Base-by-base conservation (phyloP, 2,888 invertebrate species). In the Opisthograptis luteolata region DNA sequence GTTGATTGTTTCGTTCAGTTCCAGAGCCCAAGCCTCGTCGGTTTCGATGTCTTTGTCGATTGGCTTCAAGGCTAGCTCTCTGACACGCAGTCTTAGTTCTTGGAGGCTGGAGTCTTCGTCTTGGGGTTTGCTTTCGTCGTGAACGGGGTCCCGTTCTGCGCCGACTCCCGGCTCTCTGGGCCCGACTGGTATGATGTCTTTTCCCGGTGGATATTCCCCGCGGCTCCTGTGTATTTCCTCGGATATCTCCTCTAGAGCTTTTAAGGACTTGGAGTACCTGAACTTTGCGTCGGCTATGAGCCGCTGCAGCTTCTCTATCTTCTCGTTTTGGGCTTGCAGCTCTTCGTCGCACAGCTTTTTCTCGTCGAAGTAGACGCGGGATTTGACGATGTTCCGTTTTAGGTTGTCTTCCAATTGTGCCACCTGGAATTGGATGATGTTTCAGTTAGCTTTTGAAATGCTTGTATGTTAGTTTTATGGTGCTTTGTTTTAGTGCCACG, bases 291-390 rank as follows among this genome's bases (percentile, higher is more conserved):
- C 93, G 9, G 93, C 92, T 35, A 98, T 96, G 40, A 95, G 94
- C 45, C 93, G 92, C 70, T 97, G 96, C 8, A 98, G 88, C 61
- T 94, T 93, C 66, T 96, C 95, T 10, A 98, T 96, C 70, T 96
- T 94, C 61, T 93, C 93, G 76, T 97, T 97, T 76, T 97, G 97
- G 2, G 96, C 95, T 68, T 95, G 94, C 45, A 98, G 81, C 76
- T 97, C 96, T 68, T 95, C 94, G 76, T 98, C 96, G 65, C 97
- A 96, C 8, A 96, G 92, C 70, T 94, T 93, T 85, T 97, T 97
- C 79, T 97, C 95, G 58, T 98, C 98, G 74, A 98, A 98, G 80
- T 98, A 98, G 0, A 96, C 93, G 48, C 97, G 93, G 1, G 98
- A 96, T 81, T 97, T 98, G 24, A 94, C 92, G 40, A 98, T 97